Conservation (phyloP, 2,113 vertebrate species). For the crab-eating macaque (Macaca fascicularis) region DNA sequence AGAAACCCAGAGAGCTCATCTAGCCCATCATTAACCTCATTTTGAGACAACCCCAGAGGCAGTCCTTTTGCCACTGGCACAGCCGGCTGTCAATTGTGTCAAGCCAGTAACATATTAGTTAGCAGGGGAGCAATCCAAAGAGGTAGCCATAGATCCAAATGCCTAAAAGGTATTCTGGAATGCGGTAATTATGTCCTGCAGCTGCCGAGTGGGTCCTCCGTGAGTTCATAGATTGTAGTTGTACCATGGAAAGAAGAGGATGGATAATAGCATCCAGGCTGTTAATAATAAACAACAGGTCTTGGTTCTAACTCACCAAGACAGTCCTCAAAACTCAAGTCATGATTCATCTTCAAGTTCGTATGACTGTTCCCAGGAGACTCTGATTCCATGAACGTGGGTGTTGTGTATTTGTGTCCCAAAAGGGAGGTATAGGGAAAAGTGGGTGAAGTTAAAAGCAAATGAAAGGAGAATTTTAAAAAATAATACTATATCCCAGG, state of each 20-base stretch:
- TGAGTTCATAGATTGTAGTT: conserved; percentile 79
- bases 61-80: conserved; percentile 82
- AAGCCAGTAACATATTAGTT: conserved; percentile 82
- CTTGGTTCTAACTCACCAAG: conserved; percentile 68
- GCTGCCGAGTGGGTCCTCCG: conserved; percentile 83
- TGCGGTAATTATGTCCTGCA: conserved; percentile 86
- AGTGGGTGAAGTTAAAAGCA: background rate
- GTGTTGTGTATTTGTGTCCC: background rate
- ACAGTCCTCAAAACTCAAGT: conserved; percentile 44
- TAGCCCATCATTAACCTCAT: conserved; percentile 85
- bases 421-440: background rate
- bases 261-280: conserved; percentile 38
- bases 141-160: conserved; percentile 84
- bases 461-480: background rate
- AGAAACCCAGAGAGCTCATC: conserved; percentile 77
- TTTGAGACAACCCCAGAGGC: conserved; percentile 85
- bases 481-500: background rate
- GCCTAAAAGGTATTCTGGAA: conserved; percentile 86
- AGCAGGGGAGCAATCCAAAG: conserved; percentile 85
- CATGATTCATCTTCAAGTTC: conserved; percentile 37
- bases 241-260: conserved; percentile 75
- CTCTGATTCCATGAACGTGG: background rate
- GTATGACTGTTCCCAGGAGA: background rate
- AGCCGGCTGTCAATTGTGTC: conserved; percentile 85
- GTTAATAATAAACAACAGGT: conserved; percentile 59